phyloP scores from a whole-genome alignment of 2,888 invertebrate genomes.

The Ptychoptera albimana region DNA sequence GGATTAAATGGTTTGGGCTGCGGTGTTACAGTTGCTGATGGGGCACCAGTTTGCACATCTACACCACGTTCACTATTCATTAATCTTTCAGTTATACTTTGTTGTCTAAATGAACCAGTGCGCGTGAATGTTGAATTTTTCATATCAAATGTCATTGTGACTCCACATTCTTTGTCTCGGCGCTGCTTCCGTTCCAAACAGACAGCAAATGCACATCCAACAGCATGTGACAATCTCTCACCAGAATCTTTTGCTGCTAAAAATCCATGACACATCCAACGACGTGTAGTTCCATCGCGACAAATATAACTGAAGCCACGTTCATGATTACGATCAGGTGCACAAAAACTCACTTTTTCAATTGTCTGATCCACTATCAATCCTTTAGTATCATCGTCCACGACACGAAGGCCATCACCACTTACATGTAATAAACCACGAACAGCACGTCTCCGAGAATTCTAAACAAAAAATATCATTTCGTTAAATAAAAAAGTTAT shows the following conservation, averaged over 20 bases:
- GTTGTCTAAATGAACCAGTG: constrained; percentile 81
- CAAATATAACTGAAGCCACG: constrained; percentile 97
- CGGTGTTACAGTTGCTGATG: constrained; percentile 28
- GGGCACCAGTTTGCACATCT: constrained; percentile 21
- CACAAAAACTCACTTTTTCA: constrained; percentile 99
- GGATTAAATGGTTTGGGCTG: constrained; percentile 63
- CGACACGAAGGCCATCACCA: constrained; percentile 91
- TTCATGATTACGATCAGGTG: constrained; percentile 95
- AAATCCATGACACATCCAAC: constrained; percentile 99
- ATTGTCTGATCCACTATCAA: constrained; percentile 99
- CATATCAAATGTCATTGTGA: constrained; percentile 82
- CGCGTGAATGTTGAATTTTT: constrained; percentile 84
- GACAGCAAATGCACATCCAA: constrained; percentile 97
- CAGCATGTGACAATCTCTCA: constrained; percentile 95
- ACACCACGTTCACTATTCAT: constrained; percentile 36
- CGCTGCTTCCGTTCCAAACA: constrained; percentile 96
- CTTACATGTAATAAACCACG: constrained; percentile 79
- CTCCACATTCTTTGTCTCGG: constrained; percentile 89
- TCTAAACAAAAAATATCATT: constrained; percentile 35
- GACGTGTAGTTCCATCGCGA: constrained; percentile 91
- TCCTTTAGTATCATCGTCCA: constrained; percentile 97
- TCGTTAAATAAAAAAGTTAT: background rate
- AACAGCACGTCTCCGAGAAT: constrained; percentile 76
- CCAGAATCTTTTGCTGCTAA: constrained; percentile 91
- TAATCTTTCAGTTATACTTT: constrained; percentile 62